These are phyloP conservation scores for Pseudomyrmex gracilis DNA, from an alignment of 1,140 invertebrate genomes.

Conservation along the genomic window DNA sequence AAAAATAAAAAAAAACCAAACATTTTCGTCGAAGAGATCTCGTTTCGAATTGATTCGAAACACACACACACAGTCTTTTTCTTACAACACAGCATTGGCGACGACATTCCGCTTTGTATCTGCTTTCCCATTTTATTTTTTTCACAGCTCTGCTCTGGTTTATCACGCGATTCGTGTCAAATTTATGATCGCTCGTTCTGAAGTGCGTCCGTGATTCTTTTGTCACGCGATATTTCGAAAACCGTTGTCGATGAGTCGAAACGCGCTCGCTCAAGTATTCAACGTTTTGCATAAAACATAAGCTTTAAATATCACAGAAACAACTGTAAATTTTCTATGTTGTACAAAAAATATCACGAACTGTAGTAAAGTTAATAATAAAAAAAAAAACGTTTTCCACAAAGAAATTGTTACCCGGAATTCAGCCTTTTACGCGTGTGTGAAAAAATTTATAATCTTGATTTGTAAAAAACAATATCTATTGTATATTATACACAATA, in stretches of 20 bases:
- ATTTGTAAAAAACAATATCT: no score
- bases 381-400: background rate
- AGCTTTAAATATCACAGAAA: slow-evolving; percentile 44
- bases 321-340: background rate
- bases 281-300: slow-evolving; percentile 19
- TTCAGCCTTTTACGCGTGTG: no score
- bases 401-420: no score
- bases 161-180: slow-evolving; percentile 41
- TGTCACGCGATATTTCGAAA: slow-evolving; percentile 45
- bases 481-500: no score
- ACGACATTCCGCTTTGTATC: slow-evolving; percentile 1
- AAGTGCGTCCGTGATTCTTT: slow-evolving; percentile 16
- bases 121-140: background rate
- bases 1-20: no score
- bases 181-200: slow-evolving; percentile 44
- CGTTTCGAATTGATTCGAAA: no score
- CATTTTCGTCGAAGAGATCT: no score
- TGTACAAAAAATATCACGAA: background rate
- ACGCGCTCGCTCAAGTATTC: slow-evolving; percentile 46
- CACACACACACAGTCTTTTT: no score
- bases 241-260: background rate
- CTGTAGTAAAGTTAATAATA: slow-evolving; percentile 3
- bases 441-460: no score
- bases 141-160: background rate
- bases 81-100: background rate